These are phyloP conservation scores for Drosophila phalerata DNA, from an alignment of 2,888 invertebrate species.

Conservation along the genomic window DNA sequence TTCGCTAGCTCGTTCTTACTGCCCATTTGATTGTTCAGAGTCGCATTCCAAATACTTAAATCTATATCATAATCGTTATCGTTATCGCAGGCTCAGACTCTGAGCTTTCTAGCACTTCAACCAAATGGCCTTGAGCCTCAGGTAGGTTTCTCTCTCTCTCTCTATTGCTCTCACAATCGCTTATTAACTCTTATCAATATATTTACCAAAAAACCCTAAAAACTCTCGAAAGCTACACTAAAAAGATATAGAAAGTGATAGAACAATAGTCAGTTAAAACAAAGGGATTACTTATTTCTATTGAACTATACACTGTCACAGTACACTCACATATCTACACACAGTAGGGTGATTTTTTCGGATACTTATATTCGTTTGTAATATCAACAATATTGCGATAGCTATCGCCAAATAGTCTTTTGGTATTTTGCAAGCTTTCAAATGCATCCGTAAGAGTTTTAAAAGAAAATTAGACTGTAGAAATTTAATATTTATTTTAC, in stretches of 20 bases:
- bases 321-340: slow-evolving; percentile 17
- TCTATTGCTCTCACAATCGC: slow-evolving; percentile 27
- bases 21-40: slow-evolving; percentile 49
- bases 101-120: slow-evolving; percentile 49
- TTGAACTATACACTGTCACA: slow-evolving; percentile 13
- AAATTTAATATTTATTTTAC: not conserved
- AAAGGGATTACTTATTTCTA: slow-evolving; percentile 1
- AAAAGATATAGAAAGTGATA: slow-evolving; percentile 16
- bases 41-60: slow-evolving; percentile 43
- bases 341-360: not conserved
- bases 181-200: slow-evolving; percentile 7
- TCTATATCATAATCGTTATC: slow-evolving; percentile 29
- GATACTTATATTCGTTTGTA: not conserved
- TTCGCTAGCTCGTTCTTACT: slow-evolving; percentile 66
- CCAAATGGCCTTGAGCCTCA: slow-evolving; percentile 47
- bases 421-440: slow-evolving; percentile 8
- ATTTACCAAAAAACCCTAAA: not conserved
- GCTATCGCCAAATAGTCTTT: not conserved
- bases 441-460: slow-evolving; percentile 25
- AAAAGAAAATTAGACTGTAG: slow-evolving; percentile 9
- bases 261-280: slow-evolving; percentile 15
- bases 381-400: not conserved
- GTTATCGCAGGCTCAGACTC: slow-evolving; percentile 50
- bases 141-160: slow-evolving; percentile 67
- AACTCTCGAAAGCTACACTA: slow-evolving; percentile 32